phyloP scores from a whole-genome alignment of 1,140 invertebrate species.

The Micrasema minimum region DNA sequence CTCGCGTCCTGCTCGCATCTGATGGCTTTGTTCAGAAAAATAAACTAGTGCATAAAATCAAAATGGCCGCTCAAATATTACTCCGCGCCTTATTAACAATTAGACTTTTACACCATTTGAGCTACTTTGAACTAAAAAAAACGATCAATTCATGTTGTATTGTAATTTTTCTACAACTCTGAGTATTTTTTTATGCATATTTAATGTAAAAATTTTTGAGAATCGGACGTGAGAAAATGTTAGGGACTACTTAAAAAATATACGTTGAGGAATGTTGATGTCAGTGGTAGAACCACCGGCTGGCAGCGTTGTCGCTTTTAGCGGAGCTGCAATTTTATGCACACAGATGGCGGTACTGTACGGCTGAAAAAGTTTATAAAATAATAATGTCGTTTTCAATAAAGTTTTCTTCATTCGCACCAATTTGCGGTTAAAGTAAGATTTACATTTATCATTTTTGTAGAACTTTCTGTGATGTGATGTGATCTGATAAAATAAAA shows the following conservation, averaged over 20 bases:
- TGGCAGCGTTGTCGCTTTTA: conserved; percentile 18
- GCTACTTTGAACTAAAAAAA: background rate
- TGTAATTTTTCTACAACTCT: conserved; percentile 13
- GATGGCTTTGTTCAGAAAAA: conserved; percentile 48
- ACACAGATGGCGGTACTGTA: conserved; percentile 4
- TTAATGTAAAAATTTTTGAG: background rate
- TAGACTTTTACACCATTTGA: background rate
- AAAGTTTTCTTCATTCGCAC: no score
- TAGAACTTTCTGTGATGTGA: no score
- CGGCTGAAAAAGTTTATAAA: background rate
- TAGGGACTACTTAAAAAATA: conserved; percentile 46
- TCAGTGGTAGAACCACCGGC: conserved; percentile 41
- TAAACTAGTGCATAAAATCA: conserved; percentile 50
- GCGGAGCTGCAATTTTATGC: background rate
- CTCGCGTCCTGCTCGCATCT: conserved; percentile 41
- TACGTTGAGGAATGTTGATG: conserved; percentile 50
- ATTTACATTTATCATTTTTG: no score
- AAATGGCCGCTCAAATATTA: conserved; percentile 51
- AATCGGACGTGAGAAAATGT: conserved; percentile 52
- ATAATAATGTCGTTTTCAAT: background rate
- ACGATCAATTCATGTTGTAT: background rate
- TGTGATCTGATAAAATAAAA: no score
- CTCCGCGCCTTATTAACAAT: conserved; percentile 49
- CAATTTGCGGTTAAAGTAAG: no score
- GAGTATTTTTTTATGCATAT: conserved; percentile 4